These are phyloP conservation scores for Halotydeus destructor DNA, from an alignment of 1,140 invertebrate species.

Conservation along the genomic window DNA sequence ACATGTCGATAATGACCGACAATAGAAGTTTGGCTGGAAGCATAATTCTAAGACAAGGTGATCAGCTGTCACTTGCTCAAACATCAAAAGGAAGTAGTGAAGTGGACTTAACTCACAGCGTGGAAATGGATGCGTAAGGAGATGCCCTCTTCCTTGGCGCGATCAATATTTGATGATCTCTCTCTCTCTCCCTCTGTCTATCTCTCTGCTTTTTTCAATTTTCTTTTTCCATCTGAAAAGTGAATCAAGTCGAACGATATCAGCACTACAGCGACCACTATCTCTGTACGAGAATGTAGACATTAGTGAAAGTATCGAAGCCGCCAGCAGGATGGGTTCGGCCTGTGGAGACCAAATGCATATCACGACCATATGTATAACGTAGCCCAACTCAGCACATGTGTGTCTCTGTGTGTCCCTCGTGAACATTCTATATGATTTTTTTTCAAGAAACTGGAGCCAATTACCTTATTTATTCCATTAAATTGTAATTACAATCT, in stretches of 20 bases:
- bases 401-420: too few species aligned
- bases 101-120: constrained; percentile 7
- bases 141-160: too few species aligned
- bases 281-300: constrained; percentile 19
- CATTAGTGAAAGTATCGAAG: constrained; percentile 14
- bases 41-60: constrained; percentile 7
- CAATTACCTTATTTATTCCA: too few species aligned
- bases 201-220: not conserved
- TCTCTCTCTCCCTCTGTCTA: not conserved
- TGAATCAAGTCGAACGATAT: constrained; percentile 3
- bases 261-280: constrained; percentile 13
- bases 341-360: too few species aligned
- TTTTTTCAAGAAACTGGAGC: too few species aligned
- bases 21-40: constrained; percentile 11
- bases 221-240: not conserved
- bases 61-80: constrained; percentile 9
- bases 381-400: too few species aligned
- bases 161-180: too few species aligned
- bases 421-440: too few species aligned
- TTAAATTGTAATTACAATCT: too few species aligned
- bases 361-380: too few species aligned
- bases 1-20: constrained; percentile 9
- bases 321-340: constrained; percentile 37
- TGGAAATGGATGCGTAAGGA: not conserved
- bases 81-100: constrained; percentile 15